Percentiles rank a stretch among this genome's conserved stretches.
Evolutionary conservation across 2,888 invertebrate genomes (phyloP).

Genomic region (Cataglyphis rosenhaueri): DNA sequence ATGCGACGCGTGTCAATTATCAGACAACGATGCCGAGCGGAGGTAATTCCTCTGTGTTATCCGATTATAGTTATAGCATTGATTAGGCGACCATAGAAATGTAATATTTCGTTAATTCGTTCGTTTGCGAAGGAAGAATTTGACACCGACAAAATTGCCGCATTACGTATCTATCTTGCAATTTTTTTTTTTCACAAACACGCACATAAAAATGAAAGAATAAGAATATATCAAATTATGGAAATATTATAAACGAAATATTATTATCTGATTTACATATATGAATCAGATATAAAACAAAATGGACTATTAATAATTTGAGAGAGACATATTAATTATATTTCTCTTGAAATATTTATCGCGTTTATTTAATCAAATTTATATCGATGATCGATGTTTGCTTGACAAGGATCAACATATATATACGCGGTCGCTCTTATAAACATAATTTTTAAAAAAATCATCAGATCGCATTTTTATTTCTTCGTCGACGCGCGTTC

Average conservation of each 20-base stretch:
- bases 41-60: slow-evolving; percentile 30
- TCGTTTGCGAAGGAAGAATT: not conserved
- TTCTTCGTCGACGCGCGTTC: slow-evolving; percentile 26
- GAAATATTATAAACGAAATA: not conserved
- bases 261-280: not conserved
- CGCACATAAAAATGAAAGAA: not conserved
- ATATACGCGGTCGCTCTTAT: not conserved
- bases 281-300: not conserved
- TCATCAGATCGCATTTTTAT: slow-evolving; percentile 6
- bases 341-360: slow-evolving; percentile 39
- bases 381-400: slow-evolving; percentile 31
- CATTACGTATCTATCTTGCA: not conserved
- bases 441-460: slow-evolving; percentile 9
- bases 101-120: slow-evolving; percentile 17
- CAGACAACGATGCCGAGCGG: slow-evolving; percentile 13
- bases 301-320: not conserved
- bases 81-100: slow-evolving; percentile 26
- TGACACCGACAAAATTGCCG: slow-evolving; percentile 3
- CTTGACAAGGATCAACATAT: not conserved
- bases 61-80: slow-evolving; percentile 8
- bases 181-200: not conserved
- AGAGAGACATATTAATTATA: slow-evolving; percentile 11
- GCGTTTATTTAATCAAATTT: slow-evolving; percentile 6
- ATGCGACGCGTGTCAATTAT: slow-evolving; percentile 35
- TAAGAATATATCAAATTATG: not conserved